Conservation (phyloP, 2,797 vertebrate species). For the Notolepis coatsorum region DNA sequence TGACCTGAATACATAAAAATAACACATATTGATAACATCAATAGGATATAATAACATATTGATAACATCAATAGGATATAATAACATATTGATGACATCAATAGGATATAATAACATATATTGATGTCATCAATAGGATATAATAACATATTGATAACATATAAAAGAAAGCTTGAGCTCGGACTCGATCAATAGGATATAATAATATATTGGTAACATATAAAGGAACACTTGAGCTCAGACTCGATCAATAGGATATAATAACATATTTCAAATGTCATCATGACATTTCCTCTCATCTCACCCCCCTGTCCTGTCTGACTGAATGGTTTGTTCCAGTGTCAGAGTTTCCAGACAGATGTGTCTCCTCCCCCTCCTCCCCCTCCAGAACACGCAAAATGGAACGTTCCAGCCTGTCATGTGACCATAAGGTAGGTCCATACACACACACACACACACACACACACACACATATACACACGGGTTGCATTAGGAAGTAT, state of each 20-base stretch:
- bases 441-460: conserved; percentile 4
- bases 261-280: background rate
- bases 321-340: conserved; percentile 33
- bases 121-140: no score
- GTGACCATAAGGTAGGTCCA: conserved; percentile 74
- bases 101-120: no score
- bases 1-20: no score
- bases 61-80: no score
- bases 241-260: background rate
- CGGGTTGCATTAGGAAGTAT: background rate
- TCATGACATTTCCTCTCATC: background rate
- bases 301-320: background rate
- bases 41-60: no score
- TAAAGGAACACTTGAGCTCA: no score
- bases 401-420: conserved; percentile 73
- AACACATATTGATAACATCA: no score
- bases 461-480: background rate
- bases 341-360: conserved; percentile 68
- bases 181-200: background rate
- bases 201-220: background rate
- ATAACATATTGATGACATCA: no score
- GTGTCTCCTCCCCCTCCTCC: conserved; percentile 76
- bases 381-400: conserved; percentile 74
- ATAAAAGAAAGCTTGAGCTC: no score
- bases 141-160: no score